Evolutionary conservation across 2,113 vertebrate species (phyloP).

Genomic region (Ceyx cyanopectus): DNA sequence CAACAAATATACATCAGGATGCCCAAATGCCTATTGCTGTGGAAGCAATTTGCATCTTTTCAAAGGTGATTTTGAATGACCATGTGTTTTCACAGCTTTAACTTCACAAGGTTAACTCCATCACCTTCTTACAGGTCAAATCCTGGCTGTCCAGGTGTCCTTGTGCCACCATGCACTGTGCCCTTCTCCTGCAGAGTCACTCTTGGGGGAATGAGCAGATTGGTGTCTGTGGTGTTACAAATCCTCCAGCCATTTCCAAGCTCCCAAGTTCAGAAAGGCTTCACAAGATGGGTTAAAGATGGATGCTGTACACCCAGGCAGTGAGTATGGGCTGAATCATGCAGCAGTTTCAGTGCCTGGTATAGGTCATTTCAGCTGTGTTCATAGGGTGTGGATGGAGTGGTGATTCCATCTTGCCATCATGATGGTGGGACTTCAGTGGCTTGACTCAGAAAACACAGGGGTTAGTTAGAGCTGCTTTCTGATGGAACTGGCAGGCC

Average conservation of each 20-base stretch:
- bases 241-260: neutral
- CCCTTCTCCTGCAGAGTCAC: neutral
- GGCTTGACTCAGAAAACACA: neutral
- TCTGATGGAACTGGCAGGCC: neutral
- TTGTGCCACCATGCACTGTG: neutral
- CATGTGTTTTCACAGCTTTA: neutral
- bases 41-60: neutral
- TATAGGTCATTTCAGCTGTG: neutral
- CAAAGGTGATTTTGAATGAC: neutral
- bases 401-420: fast-evolving
- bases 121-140: neutral
- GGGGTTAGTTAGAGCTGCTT: neutral
- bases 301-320: neutral
- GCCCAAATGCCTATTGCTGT: neutral
- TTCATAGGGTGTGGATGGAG: neutral
- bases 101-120: neutral
- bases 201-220: neutral
- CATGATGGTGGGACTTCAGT: neutral
- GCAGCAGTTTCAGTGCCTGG: fast-evolving
- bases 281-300: neutral
- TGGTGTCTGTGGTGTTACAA: neutral
- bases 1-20: neutral
- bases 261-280: neutral
- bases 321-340: neutral
- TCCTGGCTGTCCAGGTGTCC: neutral